Conservation (phyloP, 2,113 vertebrate species). For the Penelope pileata region DNA sequence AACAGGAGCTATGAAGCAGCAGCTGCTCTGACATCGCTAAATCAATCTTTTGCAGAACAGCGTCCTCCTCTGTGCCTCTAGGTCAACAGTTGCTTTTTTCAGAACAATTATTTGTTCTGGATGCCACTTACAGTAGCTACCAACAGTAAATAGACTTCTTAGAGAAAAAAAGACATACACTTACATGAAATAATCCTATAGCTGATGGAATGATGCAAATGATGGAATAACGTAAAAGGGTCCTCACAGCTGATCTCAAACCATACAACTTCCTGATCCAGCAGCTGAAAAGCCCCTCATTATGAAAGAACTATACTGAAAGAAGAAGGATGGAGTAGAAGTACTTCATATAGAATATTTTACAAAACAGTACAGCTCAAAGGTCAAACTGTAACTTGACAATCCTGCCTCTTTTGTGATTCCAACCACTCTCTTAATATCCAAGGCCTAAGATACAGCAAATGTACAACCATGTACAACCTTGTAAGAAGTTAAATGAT, state of each 20-base stretch:
- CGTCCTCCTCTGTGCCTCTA: fast-evolving
- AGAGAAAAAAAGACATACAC: not conserved
- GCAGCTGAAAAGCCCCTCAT: not conserved
- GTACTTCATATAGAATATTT: not conserved
- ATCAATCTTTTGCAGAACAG: not conserved
- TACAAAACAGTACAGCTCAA: not conserved
- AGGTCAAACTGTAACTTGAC: not conserved
- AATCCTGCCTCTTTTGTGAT: not conserved
- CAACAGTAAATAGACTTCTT: not conserved
- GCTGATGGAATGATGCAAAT: not conserved
- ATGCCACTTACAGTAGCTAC: not conserved
- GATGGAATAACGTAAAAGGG: not conserved
- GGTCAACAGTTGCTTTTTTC: not conserved
- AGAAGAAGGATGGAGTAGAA: not conserved
- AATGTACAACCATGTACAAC: not conserved
- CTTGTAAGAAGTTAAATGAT: not conserved
- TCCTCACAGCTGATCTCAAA: not conserved
- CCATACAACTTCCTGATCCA: not conserved
- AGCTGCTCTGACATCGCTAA: not conserved
- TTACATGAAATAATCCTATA: not conserved
- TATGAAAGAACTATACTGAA: not conserved
- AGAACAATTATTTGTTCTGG: not conserved
- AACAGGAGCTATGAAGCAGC: not conserved
- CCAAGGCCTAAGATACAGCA: not conserved
- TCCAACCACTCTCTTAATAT: not conserved